Conservation (phyloP, 2,888 invertebrate species). For the Cosmorhoe ocellata region DNA sequence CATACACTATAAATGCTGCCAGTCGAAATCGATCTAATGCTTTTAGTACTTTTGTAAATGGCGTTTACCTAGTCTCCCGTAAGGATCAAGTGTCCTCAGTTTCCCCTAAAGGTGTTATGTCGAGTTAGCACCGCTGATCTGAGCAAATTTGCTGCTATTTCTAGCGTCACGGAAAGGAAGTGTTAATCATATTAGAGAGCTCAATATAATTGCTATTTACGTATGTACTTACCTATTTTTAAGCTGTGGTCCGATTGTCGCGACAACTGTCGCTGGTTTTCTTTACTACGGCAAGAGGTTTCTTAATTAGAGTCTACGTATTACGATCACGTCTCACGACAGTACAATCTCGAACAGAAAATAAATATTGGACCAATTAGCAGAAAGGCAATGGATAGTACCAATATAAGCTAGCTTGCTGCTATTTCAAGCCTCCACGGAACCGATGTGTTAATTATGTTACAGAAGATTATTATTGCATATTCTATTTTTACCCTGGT, state of each 20-base stretch:
- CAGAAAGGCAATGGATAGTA: constrained; percentile 31
- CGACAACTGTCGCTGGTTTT: neutral
- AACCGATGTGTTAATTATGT: constrained; percentile 1
- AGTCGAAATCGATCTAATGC: too few relatives aligned
- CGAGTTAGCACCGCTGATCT: constrained; percentile 33
- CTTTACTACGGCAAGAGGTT: too few relatives aligned
- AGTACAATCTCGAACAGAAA: too few relatives aligned
- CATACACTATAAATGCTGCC: too few relatives aligned
- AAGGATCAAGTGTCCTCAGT: too few relatives aligned
- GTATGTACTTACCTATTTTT: constrained; percentile 26
- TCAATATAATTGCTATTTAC: neutral
- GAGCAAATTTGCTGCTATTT: constrained; percentile 44
- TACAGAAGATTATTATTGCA: neutral
- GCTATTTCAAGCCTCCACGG: constrained; percentile 7
- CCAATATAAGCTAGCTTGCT: neutral
- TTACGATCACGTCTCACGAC: too few relatives aligned
- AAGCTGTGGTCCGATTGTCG: constrained; percentile 13
- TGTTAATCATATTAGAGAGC: constrained; percentile 37
- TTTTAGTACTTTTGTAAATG: too few relatives aligned
- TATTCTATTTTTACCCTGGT: constrained; percentile 27
- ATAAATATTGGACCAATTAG: too few relatives aligned
- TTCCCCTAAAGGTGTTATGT: constrained; percentile 17
- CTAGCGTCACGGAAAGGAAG: constrained; percentile 44
- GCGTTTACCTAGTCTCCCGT: too few relatives aligned
- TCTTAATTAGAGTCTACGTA: too few relatives aligned